Conservation (phyloP, 2,797 vertebrate genomes). For the Varecia variegata region DNA sequence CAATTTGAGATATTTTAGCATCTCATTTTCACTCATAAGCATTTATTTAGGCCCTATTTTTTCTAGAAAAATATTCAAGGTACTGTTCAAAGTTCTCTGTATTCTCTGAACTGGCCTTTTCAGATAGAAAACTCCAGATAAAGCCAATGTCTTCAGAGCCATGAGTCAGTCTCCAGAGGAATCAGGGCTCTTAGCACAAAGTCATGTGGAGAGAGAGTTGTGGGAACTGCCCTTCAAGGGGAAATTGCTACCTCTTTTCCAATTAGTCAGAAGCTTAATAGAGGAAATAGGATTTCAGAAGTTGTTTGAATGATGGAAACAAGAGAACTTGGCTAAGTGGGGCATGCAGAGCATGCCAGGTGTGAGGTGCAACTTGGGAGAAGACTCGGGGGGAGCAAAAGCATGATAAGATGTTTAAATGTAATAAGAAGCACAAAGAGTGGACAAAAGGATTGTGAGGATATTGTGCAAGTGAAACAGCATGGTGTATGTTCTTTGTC, state of each 20-base stretch:
- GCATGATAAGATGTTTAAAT: neutral
- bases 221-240: neutral
- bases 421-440: neutral
- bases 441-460: neutral
- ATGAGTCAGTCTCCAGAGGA: neutral
- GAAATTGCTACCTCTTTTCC: slow-evolving; percentile 61
- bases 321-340: neutral
- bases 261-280: slow-evolving; percentile 52
- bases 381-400: neutral
- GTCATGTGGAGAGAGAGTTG: too few relatives aligned
- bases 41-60: neutral
- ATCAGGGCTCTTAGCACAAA: neutral
- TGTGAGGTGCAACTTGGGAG: neutral
- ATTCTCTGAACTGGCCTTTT: neutral
- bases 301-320: slow-evolving; percentile 42
- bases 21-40: neutral
- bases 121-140: neutral
- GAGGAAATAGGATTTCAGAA: slow-evolving; percentile 66
- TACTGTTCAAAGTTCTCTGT: neutral
- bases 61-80: neutral
- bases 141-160: neutral
- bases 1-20: neutral
- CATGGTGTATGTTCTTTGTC: neutral
- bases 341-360: neutral
- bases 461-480: neutral